Percentiles rank a stretch among this genome's conserved stretches.
phyloP scores from a whole-genome alignment of 2,797 vertebrate genomes.

The Lutjanus argentimaculatus region DNA sequence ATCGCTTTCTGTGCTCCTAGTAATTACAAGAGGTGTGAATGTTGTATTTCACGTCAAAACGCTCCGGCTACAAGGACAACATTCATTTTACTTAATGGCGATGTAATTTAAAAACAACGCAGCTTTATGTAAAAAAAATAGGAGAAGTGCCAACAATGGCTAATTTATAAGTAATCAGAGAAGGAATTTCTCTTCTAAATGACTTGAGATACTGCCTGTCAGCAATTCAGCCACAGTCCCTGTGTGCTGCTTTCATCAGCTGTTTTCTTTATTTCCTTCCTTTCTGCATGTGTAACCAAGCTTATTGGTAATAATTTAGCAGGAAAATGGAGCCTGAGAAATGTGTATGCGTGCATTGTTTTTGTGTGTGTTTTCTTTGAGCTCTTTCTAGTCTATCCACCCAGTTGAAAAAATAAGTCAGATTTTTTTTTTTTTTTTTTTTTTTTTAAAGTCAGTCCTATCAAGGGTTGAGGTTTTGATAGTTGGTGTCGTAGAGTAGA shows the following conservation, averaged over 20 bases:
- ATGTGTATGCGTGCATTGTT: not conserved
- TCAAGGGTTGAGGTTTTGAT: not conserved
- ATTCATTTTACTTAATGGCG: slow-evolving; percentile 35
- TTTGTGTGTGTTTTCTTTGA: not conserved
- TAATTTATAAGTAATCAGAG: slow-evolving; percentile 56
- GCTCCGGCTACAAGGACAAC: slow-evolving; percentile 3
- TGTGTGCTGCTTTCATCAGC: slow-evolving; percentile 57
- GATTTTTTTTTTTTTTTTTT: not conserved
- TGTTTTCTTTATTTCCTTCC: slow-evolving; percentile 50
- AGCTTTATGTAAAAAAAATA: slow-evolving; percentile 1
- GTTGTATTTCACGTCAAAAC: slow-evolving; percentile 36
- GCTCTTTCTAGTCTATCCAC: not conserved
- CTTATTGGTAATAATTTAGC: slow-evolving; percentile 44
- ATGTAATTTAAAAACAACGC: slow-evolving; percentile 31
- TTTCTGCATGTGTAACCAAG: slow-evolving; percentile 40
- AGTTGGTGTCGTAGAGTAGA: no score
- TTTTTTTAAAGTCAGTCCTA: no score
- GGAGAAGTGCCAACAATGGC: slow-evolving; percentile 5
- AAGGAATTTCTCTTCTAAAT: slow-evolving; percentile 52
- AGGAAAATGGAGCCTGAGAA: slow-evolving; percentile 8
- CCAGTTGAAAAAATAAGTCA: not conserved
- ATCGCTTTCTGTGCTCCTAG: slow-evolving; percentile 14
- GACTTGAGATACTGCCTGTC: slow-evolving; percentile 52
- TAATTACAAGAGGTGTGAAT: slow-evolving; percentile 42
- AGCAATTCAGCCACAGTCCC: slow-evolving; percentile 31